phyloP scores from a whole-genome alignment of 2,113 vertebrate genomes.

The Orientallactaga bullata region DNA sequence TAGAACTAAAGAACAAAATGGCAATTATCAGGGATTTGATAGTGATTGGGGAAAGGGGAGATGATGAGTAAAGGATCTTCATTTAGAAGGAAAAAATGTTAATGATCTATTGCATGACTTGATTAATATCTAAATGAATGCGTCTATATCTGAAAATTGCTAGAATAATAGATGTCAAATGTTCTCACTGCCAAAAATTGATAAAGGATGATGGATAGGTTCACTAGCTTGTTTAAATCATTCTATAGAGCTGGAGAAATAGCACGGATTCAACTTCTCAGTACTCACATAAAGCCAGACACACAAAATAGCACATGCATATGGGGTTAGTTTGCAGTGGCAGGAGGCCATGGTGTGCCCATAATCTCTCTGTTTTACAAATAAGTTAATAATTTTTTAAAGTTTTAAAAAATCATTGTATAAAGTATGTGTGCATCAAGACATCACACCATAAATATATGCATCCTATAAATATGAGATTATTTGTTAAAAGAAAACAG shows the following conservation, averaged over 20 bases:
- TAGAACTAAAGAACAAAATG: background rate
- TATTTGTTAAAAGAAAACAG: no score
- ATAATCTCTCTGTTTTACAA: no score
- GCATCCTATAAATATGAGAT: background rate
- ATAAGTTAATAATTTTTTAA: no score
- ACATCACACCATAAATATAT: background rate
- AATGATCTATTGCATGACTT: background rate
- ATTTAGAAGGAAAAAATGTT: background rate
- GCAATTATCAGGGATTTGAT: background rate
- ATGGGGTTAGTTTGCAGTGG: no score
- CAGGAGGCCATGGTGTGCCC: no score
- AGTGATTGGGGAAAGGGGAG: background rate
- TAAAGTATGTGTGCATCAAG: background rate
- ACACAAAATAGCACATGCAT: no score
- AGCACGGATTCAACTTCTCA: no score
- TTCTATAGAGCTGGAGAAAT: background rate
- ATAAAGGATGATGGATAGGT: no score
- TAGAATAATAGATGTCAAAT: background rate
- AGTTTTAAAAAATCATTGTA: background rate
- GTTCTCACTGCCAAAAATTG: background rate
- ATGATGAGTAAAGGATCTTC: background rate
- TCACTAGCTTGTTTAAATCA: background rate
- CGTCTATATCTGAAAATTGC: background rate
- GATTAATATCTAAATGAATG: background rate
- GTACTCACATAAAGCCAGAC: no score